These are phyloP conservation scores for Xenops minutus DNA, from an alignment of 2,797 vertebrate species.

Conservation along the genomic window DNA sequence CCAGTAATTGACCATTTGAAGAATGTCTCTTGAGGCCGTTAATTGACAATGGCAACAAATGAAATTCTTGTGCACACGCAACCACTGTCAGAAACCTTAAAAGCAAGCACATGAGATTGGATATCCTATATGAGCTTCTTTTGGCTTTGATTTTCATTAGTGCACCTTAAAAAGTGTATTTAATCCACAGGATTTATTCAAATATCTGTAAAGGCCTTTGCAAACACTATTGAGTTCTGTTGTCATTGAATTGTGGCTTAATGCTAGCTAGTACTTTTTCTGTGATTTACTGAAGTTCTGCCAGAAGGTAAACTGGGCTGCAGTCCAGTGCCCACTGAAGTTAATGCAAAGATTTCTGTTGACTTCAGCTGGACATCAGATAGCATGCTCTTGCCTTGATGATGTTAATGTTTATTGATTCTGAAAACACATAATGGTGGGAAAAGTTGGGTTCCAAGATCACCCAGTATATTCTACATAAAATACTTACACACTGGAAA, in stretches of 20 bases:
- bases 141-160: background rate
- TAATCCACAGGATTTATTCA: background rate
- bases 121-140: background rate
- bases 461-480: background rate
- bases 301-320: background rate
- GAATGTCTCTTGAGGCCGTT: background rate
- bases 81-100: background rate
- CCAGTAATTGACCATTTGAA: background rate
- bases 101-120: background rate
- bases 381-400: background rate
- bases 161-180: background rate
- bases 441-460: background rate
- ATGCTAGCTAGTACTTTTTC: background rate
- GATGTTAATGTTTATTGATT: background rate
- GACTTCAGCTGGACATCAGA: background rate
- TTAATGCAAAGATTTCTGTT: background rate
- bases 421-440: background rate
- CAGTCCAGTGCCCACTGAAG: background rate
- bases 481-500: background rate
- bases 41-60: background rate
- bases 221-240: background rate
- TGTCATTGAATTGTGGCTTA: background rate
- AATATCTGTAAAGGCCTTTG: background rate
- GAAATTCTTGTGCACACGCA: background rate
- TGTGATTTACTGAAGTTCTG: background rate